These are phyloP conservation scores for Tipula lateralis DNA, from an alignment of 2,888 invertebrate genomes.

Conservation along the genomic window DNA sequence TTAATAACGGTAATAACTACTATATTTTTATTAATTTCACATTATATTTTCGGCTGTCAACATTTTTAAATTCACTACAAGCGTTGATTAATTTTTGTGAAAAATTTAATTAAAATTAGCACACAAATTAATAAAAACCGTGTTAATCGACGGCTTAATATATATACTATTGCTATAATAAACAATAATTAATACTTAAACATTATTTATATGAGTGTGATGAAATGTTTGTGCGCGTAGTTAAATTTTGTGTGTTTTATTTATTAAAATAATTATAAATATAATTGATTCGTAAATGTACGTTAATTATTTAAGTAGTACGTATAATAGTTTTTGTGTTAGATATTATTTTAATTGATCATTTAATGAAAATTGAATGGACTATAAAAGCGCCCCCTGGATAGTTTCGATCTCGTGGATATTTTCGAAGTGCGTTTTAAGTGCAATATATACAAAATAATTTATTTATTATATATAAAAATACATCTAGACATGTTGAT, in stretches of 20 bases:
- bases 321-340: background rate
- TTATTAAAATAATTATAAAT: background rate
- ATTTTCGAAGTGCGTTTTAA: background rate
- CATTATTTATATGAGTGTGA: background rate
- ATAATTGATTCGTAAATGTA: background rate
- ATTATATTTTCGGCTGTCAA: constrained; percentile 15
- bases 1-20: constrained; percentile 25
- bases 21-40: constrained; percentile 20
- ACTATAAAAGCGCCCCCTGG: constrained; percentile 29
- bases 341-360: background rate
- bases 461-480: background rate
- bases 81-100: background rate
- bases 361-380: background rate
- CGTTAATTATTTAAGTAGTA: background rate
- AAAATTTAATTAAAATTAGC: background rate
- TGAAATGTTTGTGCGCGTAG: background rate
- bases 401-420: constrained; percentile 9
- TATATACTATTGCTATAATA: background rate
- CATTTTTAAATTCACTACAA: constrained; percentile 20
- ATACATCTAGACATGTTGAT: background rate
- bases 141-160: background rate
- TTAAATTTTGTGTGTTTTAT: background rate
- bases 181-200: background rate
- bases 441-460: background rate
- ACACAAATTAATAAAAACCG: background rate